Conservation (phyloP, 2,113 vertebrate genomes). For the Myotis lucifugus region DNA sequence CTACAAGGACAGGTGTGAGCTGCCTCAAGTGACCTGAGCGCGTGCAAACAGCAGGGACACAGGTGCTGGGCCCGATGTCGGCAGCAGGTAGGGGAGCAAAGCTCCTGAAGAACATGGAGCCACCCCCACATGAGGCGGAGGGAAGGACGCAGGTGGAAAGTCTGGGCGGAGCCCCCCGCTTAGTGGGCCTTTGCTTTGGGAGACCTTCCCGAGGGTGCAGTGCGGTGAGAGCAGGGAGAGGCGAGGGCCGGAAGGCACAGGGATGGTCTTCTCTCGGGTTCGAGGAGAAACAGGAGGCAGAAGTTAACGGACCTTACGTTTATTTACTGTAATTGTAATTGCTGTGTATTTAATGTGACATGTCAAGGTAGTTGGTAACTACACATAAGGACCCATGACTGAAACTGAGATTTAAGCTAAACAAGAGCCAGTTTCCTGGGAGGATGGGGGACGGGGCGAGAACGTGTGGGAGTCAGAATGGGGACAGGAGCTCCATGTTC, state of each 20-base stretch:
- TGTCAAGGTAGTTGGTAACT: neutral
- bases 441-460: neutral
- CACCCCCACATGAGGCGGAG: neutral
- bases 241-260: neutral
- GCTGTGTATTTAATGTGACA: neutral
- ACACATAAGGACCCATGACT: neutral
- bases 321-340: neutral
- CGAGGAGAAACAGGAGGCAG: neutral
- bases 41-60: neutral
- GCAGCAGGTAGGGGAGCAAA: neutral
- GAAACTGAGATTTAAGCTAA: neutral
- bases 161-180: neutral
- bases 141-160: neutral
- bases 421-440: neutral
- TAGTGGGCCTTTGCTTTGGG: too few relatives aligned
- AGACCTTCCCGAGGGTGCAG: too few relatives aligned
- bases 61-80: neutral
- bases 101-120: neutral
- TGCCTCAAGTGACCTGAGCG: neutral
- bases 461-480: fast-evolving
- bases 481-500: neutral
- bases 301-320: neutral
- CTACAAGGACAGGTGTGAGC: fast-evolving
- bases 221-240: fast-evolving
- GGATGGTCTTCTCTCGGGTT: neutral